Evolutionary conservation across 2,113 vertebrate genomes (phyloP).

Genomic region (cattle (Bos taurus)): ARS-UCD2.0 NC_037328.1:28828001-28828500

Average conservation of each 20-base stretch:
- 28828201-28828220: neutral
- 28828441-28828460: no score
- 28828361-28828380: neutral
- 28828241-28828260: neutral
- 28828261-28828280: neutral
- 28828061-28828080: neutral
- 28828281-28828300: neutral
- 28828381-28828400: neutral
- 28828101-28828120: neutral
- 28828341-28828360: neutral
- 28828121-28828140: neutral
- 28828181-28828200: neutral
- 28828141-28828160: neutral
- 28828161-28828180: neutral
- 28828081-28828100: neutral
- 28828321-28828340: neutral
- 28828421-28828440: no score
- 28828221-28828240: neutral
- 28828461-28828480: no score
- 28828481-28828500: no score
- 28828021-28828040: neutral
- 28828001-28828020: neutral
- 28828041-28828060: neutral
- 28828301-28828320: neutral
- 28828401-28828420: neutral